Conservation (phyloP, 2,888 invertebrate species). For the Ephialtes manifestator region DNA sequence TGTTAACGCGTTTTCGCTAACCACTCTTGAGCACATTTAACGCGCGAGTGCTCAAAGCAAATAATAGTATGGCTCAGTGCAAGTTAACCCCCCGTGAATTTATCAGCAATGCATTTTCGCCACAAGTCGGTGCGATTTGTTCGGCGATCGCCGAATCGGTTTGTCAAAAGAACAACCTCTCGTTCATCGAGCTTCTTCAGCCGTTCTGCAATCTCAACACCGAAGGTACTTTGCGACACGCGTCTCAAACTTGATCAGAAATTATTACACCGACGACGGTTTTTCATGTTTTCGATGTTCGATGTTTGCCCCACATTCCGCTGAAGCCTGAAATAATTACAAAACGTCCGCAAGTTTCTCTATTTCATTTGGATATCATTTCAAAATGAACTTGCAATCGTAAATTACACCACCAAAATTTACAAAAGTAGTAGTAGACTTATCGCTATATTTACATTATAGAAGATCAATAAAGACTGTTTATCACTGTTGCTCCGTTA, state of each 20-base stretch:
- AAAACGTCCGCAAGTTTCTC: no score
- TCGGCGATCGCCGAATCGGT: constrained; percentile 94
- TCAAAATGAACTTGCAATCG: no score
- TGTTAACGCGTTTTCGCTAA: background rate
- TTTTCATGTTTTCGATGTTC: background rate
- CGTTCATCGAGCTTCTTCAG: constrained; percentile 95
- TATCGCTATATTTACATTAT: no score
- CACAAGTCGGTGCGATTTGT: constrained; percentile 94
- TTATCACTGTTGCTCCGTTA: constrained; percentile 82
- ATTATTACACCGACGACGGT: background rate
- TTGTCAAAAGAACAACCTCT: constrained; percentile 96
- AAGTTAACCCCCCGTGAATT: constrained; percentile 93
- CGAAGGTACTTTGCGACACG: constrained; percentile 88
- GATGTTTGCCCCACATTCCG: background rate
- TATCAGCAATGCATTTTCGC: constrained; percentile 96
- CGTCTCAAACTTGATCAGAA: background rate
- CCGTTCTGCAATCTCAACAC: constrained; percentile 93
- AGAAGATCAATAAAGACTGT: no score
- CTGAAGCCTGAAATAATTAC: no score
- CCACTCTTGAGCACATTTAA: background rate
- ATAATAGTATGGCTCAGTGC: constrained; percentile 87
- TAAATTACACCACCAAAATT: no score
- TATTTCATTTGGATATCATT: no score
- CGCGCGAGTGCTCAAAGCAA: background rate
- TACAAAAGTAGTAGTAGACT: no score